Base-by-base conservation (phyloP, 2,797 vertebrate species). In the Carduelis carduelis region DNA sequence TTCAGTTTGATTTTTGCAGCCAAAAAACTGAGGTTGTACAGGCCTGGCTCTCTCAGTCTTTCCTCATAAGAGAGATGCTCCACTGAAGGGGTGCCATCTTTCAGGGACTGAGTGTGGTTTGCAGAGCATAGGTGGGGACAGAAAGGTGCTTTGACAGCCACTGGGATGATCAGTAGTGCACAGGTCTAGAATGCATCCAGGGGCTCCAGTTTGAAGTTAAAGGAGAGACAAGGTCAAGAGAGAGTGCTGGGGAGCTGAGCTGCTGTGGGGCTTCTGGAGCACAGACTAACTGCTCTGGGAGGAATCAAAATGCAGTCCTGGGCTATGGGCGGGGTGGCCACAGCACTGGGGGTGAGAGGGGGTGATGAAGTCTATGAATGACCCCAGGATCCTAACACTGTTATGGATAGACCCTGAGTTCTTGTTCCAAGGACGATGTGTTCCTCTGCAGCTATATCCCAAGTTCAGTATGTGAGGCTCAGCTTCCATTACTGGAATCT, bases 91-190 rank as follows among this genome's bases (percentile, higher is more conserved):
- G 1, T 65, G 26, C 6, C 13, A 16, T 30, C 22, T 23, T 34
- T 9, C 46, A 69, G 34, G 34, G 11, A 52, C 0, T 47, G 14
- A 63, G 17, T 6, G 18, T 4, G 28, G 8, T 28, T 8, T 63
- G 23, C 32, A 83, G n/a, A 34, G 26, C 2, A 1, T 4, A 43
- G 9, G 5, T 19, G 22, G 16, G 64, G n/a, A 41, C 7, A n/a
- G 55, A 57, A 69, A 20, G 30, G 9, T 46, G 7, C 47, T 46
- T 3, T 57, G n/a, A 26, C 35, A 77, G 14, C 5, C 53, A 6
- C 32, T 64, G 41, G 7, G 4, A 46, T 37, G 3, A 10, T 0
- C 0, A 43, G 32, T 5, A 11, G 22, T 65, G 16, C 14, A 20
- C 12, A 68, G 27, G 10, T 30, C 30, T n/a, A 49, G 23, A 15